phyloP scores from a whole-genome alignment of 2,797 vertebrate species.

The Spinibarbus caldwelli region DNA sequence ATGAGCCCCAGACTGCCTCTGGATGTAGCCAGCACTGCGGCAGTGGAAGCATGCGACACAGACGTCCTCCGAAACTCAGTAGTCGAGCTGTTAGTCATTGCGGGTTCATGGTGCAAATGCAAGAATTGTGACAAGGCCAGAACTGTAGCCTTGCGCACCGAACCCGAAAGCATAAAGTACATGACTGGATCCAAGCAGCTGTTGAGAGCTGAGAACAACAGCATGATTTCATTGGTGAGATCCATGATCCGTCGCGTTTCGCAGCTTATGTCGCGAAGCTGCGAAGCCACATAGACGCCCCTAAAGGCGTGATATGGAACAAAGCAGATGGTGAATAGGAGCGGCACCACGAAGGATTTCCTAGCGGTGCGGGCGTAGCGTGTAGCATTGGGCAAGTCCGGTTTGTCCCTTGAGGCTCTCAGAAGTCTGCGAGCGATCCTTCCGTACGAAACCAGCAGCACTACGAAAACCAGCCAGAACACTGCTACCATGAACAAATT shows the following conservation, averaged over 20 bases:
- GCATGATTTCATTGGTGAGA: slow-evolving; percentile 84
- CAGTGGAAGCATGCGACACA: slow-evolving; percentile 29
- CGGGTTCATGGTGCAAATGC: slow-evolving; percentile 10
- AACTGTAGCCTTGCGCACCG: slow-evolving; percentile 84
- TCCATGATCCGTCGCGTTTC: slow-evolving; percentile 76
- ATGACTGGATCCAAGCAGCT: slow-evolving; percentile 93
- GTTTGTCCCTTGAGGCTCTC: slow-evolving; percentile 77
- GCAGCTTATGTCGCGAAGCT: slow-evolving; percentile 77
- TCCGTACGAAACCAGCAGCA: slow-evolving; percentile 83
- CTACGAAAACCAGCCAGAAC: slow-evolving; percentile 88
- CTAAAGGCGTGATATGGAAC: slow-evolving; percentile 88
- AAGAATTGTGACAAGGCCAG: slow-evolving; percentile 72
- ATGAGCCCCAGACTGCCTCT: slow-evolving; percentile 22
- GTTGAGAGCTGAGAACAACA: slow-evolving; percentile 89
- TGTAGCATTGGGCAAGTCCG: slow-evolving; percentile 83
- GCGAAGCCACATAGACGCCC: slow-evolving; percentile 84
- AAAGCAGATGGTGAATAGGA: slow-evolving; percentile 91
- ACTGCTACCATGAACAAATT: slow-evolving; percentile 78
- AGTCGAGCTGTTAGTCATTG: slow-evolving; percentile 64
- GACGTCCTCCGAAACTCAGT: slow-evolving; percentile 52
- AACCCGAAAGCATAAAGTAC: slow-evolving; percentile 91
- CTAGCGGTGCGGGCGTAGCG: slow-evolving; percentile 81
- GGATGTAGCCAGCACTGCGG: not conserved
- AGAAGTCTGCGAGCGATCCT: slow-evolving; percentile 85
- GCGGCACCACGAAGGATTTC: slow-evolving; percentile 91